Evolutionary conservation across 2,888 invertebrate genomes (phyloP), one percentile per base, ranked within the genome.

Genomic region (Diplolepis rosae): DNA sequence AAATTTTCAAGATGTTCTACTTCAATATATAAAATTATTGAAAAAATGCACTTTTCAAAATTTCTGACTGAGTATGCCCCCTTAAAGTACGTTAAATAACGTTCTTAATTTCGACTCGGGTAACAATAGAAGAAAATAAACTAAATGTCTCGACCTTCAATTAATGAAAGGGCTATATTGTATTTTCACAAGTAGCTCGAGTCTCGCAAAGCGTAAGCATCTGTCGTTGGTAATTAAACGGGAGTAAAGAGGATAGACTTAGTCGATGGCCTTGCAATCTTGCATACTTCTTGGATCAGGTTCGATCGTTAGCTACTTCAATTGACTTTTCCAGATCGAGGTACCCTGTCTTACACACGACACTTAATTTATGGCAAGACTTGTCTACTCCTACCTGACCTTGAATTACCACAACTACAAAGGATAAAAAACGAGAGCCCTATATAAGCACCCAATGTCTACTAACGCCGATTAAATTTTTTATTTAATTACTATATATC

Each of bases 151-250:
- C 39, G n/a, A n/a, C n/a, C n/a, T n/a, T n/a, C n/a, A 7, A 18
- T 45, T 45, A 6, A 18, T 7, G 7, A 45, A 18, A 18, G 45
- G 45, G 1, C 42, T 42, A 15, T 51, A 52, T 52, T 7, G 6
- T 35, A 22, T 35, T 54, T 54, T 32, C 30, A 2, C 54, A 56
- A 56, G 35, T 56, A 35, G 35, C 15, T 42, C 5, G 32, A 35
- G 56, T 24, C 5, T 35, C 24, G 24, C 24, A n/a, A 27, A 51
- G 51, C 27, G 51, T 27, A 51, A 1, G 13, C 51, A 56, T 56
- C 56, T 56, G 56, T 56, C 56, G 22, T 22, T 13, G 35, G n/a
- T 61, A 61, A 61, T 61, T 61, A 61, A 61, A 61, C 56, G 56
- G 35, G 56, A 56, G 32, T 32, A 61, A 54, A 32, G 54, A 54